phyloP scores from a whole-genome alignment of 2,113 vertebrate species.

The Mustela nigripes region DNA sequence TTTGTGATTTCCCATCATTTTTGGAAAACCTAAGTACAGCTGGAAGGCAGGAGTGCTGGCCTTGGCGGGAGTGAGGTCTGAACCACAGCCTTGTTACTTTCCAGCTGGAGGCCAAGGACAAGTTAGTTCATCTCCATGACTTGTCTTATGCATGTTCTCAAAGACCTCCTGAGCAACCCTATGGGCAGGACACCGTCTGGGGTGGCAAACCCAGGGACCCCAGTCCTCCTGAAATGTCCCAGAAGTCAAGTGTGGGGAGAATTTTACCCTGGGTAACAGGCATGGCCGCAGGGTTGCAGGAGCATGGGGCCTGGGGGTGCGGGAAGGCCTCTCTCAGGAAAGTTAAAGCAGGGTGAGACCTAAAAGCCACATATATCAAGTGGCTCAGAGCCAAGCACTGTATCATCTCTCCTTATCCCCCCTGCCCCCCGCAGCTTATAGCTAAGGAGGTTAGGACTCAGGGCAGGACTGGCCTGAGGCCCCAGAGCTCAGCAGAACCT shows the following conservation, averaged over 20 bases:
- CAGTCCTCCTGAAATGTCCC: background rate
- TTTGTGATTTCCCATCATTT: background rate
- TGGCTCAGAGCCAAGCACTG: background rate
- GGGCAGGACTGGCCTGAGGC: background rate
- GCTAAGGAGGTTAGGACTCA: background rate
- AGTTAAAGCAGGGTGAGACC: background rate
- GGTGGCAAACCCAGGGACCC: background rate
- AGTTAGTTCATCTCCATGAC: accelerated
- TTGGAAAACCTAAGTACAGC: background rate
- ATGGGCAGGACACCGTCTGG: background rate
- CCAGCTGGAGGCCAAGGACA: background rate
- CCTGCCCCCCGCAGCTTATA: background rate
- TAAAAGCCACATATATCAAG: background rate
- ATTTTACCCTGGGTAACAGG: background rate
- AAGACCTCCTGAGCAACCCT: background rate
- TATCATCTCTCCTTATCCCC: background rate
- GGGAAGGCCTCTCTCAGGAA: background rate
- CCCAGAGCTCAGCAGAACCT: background rate
- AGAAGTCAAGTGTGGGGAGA: background rate
- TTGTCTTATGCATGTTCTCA: background rate
- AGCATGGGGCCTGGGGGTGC: background rate
- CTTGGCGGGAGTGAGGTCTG: accelerated
- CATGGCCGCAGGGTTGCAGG: accelerated
- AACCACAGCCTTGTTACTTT: accelerated
- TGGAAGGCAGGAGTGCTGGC: background rate